Evolutionary conservation across 2,888 invertebrate species (phyloP), one percentile per base, ranked within the genome.

Genomic region (Plagodis dolabraria): DNA sequence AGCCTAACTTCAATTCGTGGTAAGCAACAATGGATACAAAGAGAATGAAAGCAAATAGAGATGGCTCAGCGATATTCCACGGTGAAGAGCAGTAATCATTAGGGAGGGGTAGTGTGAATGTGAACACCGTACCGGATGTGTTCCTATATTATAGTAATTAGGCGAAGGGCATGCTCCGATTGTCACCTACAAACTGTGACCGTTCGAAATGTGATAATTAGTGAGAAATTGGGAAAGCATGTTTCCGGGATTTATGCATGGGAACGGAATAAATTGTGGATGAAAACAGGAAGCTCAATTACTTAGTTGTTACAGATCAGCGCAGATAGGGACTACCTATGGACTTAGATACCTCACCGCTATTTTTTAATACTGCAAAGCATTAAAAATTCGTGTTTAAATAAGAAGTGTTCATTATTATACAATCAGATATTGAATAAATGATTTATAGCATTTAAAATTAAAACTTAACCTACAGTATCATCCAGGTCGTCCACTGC

Each of bases 101-200:
- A 75, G 75, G 74, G 73, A 76, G 77, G 69, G 64, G 69, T 8
- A 51, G 52, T 56, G 56, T 71, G 70, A 60, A 47, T 22, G 22
- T 22, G 22, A 22, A 22, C 22, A 22, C 76, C 7, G 36, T 8
- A 65, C 76, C 82, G 86, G 86, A 86, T 73, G 75, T 63, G 70
- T 80, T 83, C 36, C 36, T 40, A 40, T 40, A 10, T 85, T 79
- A 82, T 76, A 75, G 77, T 82, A 85, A 86, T 87, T 86, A 85
- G 66, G 58, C 53, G 70, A 68, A 74, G 72, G 75, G 67, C 68
- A 74, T 72, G 77, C 66, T 77, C 62, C 70, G 71, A 60, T 75
- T 72, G 69, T 59, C 70, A 53, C 65, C 60, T 60, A 56, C 60
- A 48, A 58, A 52, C 64, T 54, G 63, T 62, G 69, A 58, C 61